phyloP scores from a whole-genome alignment of 2,113 vertebrate species.

The Corvus cornix region DNA sequence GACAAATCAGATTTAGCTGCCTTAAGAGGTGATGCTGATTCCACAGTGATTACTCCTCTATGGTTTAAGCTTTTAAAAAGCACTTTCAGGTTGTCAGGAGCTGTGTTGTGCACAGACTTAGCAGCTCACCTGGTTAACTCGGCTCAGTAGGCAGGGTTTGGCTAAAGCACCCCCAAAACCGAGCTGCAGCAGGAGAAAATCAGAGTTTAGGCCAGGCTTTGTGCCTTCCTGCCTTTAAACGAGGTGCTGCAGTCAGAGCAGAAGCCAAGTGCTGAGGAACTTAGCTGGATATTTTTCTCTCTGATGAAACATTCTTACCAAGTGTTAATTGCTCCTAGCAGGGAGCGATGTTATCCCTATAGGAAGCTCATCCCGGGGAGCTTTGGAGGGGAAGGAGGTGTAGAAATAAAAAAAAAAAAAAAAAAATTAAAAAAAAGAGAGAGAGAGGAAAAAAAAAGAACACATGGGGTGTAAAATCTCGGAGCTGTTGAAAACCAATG shows the following conservation, averaged over 20 bases:
- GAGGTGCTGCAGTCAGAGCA: background rate
- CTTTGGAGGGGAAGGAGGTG: background rate
- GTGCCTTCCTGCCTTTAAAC: background rate
- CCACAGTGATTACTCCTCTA: background rate
- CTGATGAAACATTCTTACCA: background rate
- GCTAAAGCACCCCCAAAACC: background rate
- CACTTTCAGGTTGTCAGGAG: background rate
- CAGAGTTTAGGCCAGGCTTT: background rate
- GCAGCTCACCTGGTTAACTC: background rate
- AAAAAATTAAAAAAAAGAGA: background rate
- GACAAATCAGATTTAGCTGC: background rate
- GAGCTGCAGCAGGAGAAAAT: background rate
- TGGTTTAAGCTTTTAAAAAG: background rate
- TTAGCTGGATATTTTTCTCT: slow-evolving; percentile 10
- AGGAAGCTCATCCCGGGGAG: background rate
- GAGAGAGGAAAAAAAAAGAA: background rate
- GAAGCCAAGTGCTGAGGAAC: background rate
- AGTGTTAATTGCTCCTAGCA: slow-evolving; percentile 40
- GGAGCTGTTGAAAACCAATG: background rate
- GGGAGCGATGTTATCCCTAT: slow-evolving; percentile 34
- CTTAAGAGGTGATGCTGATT: background rate
- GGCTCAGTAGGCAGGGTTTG: background rate
- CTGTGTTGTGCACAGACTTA: background rate
- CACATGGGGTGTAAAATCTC: background rate
- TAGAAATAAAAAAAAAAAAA: background rate